Evolutionary conservation across 2,888 invertebrate species (phyloP).

Genomic region (Cantharis rustica): DNA sequence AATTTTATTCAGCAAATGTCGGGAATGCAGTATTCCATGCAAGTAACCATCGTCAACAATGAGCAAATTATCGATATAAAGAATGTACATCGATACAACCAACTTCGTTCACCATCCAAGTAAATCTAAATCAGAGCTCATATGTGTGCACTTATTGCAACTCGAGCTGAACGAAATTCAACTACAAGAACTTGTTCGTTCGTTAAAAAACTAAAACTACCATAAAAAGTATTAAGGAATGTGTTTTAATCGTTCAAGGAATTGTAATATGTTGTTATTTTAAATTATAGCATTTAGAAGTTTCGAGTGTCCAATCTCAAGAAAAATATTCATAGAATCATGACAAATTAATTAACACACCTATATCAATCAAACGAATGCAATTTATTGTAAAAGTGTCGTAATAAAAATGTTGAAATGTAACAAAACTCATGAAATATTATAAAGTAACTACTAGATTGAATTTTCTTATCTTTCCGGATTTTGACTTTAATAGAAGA

Average conservation of each 20-base stretch:
- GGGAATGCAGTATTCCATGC: slow-evolving; percentile 21
- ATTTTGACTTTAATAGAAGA: neutral
- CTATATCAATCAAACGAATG: neutral
- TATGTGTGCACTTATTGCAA: slow-evolving; percentile 18
- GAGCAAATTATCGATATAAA: slow-evolving; percentile 19
- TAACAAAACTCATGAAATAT: neutral
- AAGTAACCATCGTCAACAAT: slow-evolving; percentile 9
- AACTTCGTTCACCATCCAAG: slow-evolving; percentile 12
- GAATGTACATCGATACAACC: slow-evolving; percentile 5
- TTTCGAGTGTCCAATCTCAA: neutral
- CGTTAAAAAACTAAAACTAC: slow-evolving; percentile 9
- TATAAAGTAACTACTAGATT: neutral
- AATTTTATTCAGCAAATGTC: slow-evolving; percentile 12
- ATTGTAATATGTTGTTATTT: slow-evolving; percentile 16
- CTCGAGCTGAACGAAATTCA: slow-evolving; percentile 8
- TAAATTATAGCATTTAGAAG: slow-evolving; percentile 1
- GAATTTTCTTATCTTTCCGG: neutral
- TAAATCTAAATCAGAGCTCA: slow-evolving; percentile 22
- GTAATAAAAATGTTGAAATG: neutral
- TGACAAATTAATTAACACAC: neutral
- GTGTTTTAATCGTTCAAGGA: slow-evolving; percentile 20
- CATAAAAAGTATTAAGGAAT: slow-evolving; percentile 19
- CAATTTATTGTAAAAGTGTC: neutral
- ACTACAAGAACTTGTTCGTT: slow-evolving; percentile 18
- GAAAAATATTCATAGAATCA: neutral